Evolutionary conservation across 2,888 invertebrate genomes (phyloP), one percentile per base, ranked within the genome.

Genomic region (Macroteleia sp.): DNA sequence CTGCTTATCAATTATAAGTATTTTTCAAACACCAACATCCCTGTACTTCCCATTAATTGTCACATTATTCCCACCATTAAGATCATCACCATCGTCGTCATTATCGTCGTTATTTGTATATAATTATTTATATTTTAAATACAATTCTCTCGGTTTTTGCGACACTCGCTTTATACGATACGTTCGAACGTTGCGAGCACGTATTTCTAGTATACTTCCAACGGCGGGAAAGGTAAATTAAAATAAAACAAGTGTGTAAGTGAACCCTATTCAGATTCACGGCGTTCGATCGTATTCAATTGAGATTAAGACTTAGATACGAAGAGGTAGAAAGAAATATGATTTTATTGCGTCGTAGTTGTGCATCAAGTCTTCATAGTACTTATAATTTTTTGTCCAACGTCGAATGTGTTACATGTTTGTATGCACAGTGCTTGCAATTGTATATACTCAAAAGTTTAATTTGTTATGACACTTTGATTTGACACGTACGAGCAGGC

Each of bases 301-400:
- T 69, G 69, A 76, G 75, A 76, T 76, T 76, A 76, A 76, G 75
- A 76, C 75, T 76, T 76, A 69, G 75, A 67, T 57, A 62, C 34
- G 69, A 32, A 76, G 75, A 62, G 62, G 39, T 76, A 76, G 75
- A 61, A 36, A 66, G 66, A 50, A 56, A 48, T 62, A 67, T 67
- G 44, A 62, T 67, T 75, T 74, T 74, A 74, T 67, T 61, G 22
- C 36, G 48, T 67, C 66, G 61, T 67, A 75, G 61, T 74, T 69
- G 28, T 69, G 59, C 52, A 75, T 67, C 67, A 67, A 75, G 57
- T 62, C 61, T 69, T 76, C 75, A 69, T 76, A 76, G 75, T 76
- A 76, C 75, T 76, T 69, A 62, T 76, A 19, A 69, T 50, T 76
- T 61, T 32, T 62, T n/a, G 30, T 57, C 42, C 50, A 56, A 61